A percentile compares a stretch with the other conserved stretches of the same genome.
Conservation (phyloP, 2,797 vertebrate genomes). For the Alosa sapidissima region DNA sequence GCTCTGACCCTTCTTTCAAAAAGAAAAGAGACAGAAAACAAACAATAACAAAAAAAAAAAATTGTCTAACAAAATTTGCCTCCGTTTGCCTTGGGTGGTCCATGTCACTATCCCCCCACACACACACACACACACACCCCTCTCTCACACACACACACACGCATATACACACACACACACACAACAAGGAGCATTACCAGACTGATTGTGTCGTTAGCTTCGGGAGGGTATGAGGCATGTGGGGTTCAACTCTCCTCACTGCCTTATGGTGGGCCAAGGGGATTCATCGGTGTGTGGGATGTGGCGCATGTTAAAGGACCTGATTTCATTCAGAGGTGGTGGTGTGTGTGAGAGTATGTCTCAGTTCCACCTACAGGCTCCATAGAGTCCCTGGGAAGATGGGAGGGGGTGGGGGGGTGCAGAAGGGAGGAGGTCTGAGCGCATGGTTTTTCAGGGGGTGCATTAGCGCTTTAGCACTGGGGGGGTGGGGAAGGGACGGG, state of each 20-base stretch:
- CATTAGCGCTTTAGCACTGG: slow-evolving; percentile 19
- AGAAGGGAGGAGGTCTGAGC: not conserved
- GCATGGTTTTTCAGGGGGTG: not conserved
- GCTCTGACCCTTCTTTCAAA: slow-evolving; percentile 62
- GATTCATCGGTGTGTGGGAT: slow-evolving; percentile 30
- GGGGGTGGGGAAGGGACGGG: not conserved
- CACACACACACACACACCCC: not conserved
- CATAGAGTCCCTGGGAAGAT: slow-evolving; percentile 60
- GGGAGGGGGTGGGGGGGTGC: slow-evolving; percentile 9
- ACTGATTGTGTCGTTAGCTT: slow-evolving; percentile 18
- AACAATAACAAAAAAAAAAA: not conserved
- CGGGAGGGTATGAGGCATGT: not conserved
- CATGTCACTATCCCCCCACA: not conserved
- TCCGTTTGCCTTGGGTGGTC: not conserved
- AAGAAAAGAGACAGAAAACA: slow-evolving; percentile 42
- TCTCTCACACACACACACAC: not conserved
- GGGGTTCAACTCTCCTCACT: slow-evolving; percentile 67
- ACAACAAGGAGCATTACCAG: not conserved
- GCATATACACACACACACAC: not conserved
- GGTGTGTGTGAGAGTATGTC: slow-evolving; percentile 29
- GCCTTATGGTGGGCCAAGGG: slow-evolving; percentile 50
- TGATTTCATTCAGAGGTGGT: not conserved
- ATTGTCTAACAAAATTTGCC: slow-evolving; percentile 7
- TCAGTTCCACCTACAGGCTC: slow-evolving; percentile 60
- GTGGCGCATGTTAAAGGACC: not conserved